Evolutionary conservation across 1,140 invertebrate species (phyloP), one percentile per base, ranked within the genome.

Genomic region (Teleogryllus occipitalis): DNA sequence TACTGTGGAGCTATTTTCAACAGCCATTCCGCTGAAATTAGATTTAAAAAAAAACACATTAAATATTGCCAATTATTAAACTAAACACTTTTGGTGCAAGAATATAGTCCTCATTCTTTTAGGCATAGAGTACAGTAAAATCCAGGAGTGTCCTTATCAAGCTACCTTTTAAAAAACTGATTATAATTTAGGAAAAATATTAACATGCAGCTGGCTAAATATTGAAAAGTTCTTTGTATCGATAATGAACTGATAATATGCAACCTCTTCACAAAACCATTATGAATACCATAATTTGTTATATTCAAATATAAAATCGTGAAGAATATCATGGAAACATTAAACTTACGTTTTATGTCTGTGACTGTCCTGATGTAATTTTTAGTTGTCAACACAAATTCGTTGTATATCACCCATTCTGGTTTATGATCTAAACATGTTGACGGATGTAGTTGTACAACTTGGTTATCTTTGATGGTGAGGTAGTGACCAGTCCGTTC

Each of bases 401-500:
- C 98, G 87, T 99, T 99, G 88, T 99, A 99, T 77, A 99, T 93
- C 21, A 99, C 98, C 98, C 98, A 99, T 85, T 99, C 98, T 7
- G 98, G 98, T 88, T 99, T 99, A 87, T 99, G 98, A 88, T 99
- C 98, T 18, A 99, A 89, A 87, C 97, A 99, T 21, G 97, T 99
- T 76, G 97, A 99, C 0, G 98, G 98, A 89, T 99, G 98, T 15
- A 99, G 90, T 86, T 99, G 97, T 10, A 99, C 98, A 79, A 97
- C 92, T 89, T 99, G 98, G 88, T 99, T 99, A 88, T 99, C 98
- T 86, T 99, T 99, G 75, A 99, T 97, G 18, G 98, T 99, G 81
- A 99, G 88, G 88, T 99, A 99, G 87, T 99, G 97, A 0, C 97
- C 97, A 8, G 94, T 97, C 82, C 96, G 88, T 86, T 99, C 97